Evolutionary conservation across 1,140 invertebrate genomes (phyloP).

Genomic region (Phthorimaea operculella): DNA sequence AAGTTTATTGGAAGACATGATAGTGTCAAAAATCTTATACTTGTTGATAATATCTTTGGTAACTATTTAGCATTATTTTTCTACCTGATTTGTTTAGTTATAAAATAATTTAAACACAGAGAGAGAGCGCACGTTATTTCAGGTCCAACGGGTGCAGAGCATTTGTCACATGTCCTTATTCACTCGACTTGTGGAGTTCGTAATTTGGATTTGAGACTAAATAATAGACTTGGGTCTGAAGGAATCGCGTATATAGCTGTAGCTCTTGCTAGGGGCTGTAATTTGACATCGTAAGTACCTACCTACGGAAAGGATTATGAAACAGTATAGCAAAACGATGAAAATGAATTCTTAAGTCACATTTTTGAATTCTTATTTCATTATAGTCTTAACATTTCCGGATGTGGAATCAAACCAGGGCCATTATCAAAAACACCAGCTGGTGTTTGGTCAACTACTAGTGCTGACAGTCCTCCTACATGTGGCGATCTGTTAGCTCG

Average conservation of each 20-base stretch:
- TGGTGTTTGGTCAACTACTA: slow-evolving; percentile 55
- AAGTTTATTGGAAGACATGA: slow-evolving; percentile 60
- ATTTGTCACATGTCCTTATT: slow-evolving; percentile 50
- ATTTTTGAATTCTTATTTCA: no score
- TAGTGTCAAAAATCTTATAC: slow-evolving; percentile 47
- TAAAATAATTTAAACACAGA: neutral
- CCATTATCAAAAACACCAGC: slow-evolving; percentile 44
- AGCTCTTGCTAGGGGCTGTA: slow-evolving; percentile 59
- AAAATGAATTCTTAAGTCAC: no score
- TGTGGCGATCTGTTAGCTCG: slow-evolving; percentile 57
- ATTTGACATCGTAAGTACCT: slow-evolving; percentile 46
- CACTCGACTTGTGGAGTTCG: slow-evolving; percentile 46
- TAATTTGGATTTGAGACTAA: slow-evolving; percentile 54
- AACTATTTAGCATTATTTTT: slow-evolving; percentile 2
- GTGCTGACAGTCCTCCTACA: slow-evolving; percentile 54
- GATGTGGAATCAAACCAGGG: slow-evolving; percentile 50
- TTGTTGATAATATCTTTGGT: slow-evolving; percentile 66
- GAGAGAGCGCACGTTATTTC: slow-evolving; percentile 5
- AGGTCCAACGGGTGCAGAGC: slow-evolving; percentile 55
- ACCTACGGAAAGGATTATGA: neutral
- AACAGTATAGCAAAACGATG: neutral
- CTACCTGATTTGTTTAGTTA: slow-evolving; percentile 7
- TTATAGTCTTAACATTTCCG: slow-evolving; percentile 58
- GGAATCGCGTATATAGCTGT: slow-evolving; percentile 57
- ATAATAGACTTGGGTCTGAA: slow-evolving; percentile 53